These are phyloP conservation scores for Tor tambroides DNA, from an alignment of 2,113 vertebrate genomes.

Conservation along the genomic window DNA sequence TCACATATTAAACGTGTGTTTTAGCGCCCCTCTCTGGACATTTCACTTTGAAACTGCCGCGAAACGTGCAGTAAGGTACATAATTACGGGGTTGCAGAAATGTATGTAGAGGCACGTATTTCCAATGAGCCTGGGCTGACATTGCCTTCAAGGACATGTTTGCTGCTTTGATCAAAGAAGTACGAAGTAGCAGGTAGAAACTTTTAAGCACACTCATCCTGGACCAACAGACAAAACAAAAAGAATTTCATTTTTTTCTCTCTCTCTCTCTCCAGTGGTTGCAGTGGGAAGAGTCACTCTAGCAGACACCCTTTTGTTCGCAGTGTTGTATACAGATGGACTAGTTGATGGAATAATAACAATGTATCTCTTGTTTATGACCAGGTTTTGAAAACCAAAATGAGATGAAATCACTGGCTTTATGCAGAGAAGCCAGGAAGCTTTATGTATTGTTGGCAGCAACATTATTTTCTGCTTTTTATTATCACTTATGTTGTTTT, in stretches of 20 bases:
- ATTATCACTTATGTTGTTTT: slow-evolving; percentile 48
- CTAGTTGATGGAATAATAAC: slow-evolving; percentile 30
- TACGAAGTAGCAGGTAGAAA: neutral
- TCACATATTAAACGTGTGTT: too few relatives aligned
- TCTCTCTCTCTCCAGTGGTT: neutral
- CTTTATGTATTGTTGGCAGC: slow-evolving; percentile 26
- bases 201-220: neutral
- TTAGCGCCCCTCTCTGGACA: too few relatives aligned
- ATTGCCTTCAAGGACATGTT: neutral
- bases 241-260: neutral
- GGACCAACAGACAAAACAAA: neutral
- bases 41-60: too few relatives aligned
- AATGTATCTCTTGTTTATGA: slow-evolving; percentile 24
- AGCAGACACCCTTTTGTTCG: neutral
- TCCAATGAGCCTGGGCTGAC: too few relatives aligned
- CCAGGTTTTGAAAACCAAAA: slow-evolving; percentile 26
- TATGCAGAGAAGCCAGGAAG: slow-evolving; percentile 11
- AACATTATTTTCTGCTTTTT: slow-evolving; percentile 40
- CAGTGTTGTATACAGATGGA: neutral
- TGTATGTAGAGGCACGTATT: too few relatives aligned
- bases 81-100: too few relatives aligned
- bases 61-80: too few relatives aligned
- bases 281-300: neutral
- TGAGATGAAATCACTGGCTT: slow-evolving; percentile 16
- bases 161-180: neutral